These are phyloP conservation scores for Glyphotaelius pellucidus DNA, from an alignment of 2,888 invertebrate species.

Conservation along the genomic window DNA sequence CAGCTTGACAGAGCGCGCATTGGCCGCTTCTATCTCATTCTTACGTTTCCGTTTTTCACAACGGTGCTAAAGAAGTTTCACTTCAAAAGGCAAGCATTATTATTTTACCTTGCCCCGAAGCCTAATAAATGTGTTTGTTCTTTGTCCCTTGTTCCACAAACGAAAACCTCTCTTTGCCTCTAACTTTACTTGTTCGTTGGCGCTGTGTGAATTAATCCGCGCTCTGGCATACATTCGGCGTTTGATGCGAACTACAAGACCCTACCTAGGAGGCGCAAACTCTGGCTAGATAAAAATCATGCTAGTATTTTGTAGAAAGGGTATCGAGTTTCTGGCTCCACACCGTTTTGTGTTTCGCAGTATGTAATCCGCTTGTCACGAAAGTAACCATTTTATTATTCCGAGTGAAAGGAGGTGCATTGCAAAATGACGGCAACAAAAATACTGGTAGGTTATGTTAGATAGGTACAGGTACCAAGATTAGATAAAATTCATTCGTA, in stretches of 20 bases:
- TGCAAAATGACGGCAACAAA: neutral
- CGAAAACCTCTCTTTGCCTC: neutral
- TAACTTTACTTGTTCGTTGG: neutral
- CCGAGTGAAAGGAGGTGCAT: neutral
- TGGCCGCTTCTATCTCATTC: too few relatives aligned
- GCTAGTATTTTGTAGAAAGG: neutral
- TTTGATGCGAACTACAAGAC: neutral
- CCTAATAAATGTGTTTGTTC: too few relatives aligned
- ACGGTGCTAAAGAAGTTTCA: too few relatives aligned
- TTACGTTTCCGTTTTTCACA: too few relatives aligned
- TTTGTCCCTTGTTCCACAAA: neutral
- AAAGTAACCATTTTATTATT: neutral
- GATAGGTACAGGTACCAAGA: neutral
- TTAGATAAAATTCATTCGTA: neutral
- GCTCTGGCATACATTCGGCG: neutral
- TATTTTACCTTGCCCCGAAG: too few relatives aligned
- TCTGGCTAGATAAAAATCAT: neutral
- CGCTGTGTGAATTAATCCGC: constrained; percentile 23
- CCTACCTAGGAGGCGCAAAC: neutral
- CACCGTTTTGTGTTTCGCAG: neutral
- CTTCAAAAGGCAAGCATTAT: too few relatives aligned
- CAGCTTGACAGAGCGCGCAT: too few relatives aligned
- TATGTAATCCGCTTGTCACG: neutral
- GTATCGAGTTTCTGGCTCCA: neutral
- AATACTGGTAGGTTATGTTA: neutral